These are phyloP conservation scores for Prionace glauca DNA, from an alignment of 2,797 vertebrate species.

Conservation along the genomic window DNA sequence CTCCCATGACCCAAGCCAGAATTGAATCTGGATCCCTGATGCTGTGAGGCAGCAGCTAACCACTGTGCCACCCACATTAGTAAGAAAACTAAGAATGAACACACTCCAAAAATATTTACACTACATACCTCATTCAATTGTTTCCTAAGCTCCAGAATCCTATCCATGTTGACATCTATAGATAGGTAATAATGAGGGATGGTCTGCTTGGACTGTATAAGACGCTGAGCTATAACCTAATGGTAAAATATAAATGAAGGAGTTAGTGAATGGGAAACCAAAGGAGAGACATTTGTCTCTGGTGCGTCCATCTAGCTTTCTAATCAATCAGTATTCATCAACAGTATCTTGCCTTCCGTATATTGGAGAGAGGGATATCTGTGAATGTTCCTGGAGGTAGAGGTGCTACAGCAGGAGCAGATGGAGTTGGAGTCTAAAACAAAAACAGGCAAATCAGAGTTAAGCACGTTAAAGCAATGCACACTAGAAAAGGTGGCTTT, in stretches of 20 bases:
- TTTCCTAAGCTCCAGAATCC: constrained; percentile 78
- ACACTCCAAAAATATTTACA: background rate
- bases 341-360: constrained; percentile 78
- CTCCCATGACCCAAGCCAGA: too few relatives aligned
- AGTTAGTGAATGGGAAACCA: background rate
- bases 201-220: constrained; percentile 96
- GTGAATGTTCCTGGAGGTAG: constrained; percentile 79
- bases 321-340: background rate
- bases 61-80: too few relatives aligned
- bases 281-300: background rate
- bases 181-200: constrained; percentile 98
- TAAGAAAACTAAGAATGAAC: background rate
- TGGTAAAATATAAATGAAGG: background rate
- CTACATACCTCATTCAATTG: constrained; percentile 81
- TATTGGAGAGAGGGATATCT: constrained; percentile 87
- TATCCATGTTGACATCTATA: constrained; percentile 88
- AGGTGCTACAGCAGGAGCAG: constrained; percentile 50
- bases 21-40: too few relatives aligned
- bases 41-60: too few relatives aligned
- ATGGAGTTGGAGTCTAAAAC: constrained; percentile 41
- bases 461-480: background rate
- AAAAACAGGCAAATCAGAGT: background rate
- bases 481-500: background rate
- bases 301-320: background rate
- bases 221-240: constrained; percentile 91